Conservation (phyloP, 2,888 invertebrate genomes). For the Gasteruption jaculator region DNA sequence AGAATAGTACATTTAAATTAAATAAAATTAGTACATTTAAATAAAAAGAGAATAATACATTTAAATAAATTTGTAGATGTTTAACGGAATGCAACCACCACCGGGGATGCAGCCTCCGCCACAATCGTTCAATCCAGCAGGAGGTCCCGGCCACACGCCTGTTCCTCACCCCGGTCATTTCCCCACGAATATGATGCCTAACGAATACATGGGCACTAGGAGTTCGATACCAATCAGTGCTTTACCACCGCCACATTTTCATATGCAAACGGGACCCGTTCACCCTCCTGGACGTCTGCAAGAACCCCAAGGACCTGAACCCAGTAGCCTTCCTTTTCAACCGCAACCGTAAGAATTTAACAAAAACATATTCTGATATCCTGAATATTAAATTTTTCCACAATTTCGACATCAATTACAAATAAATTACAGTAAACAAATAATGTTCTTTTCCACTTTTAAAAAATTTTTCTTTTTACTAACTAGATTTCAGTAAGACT, state of each 20-base stretch:
- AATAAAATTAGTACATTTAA: too few species aligned
- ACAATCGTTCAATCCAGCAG: constrained; percentile 32
- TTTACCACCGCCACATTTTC: constrained; percentile 42
- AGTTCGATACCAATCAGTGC: constrained; percentile 38
- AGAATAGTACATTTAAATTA: too few species aligned
- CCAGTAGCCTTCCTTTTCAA: constrained; percentile 36
- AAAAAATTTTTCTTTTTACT: too few species aligned
- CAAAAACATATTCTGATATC: neutral
- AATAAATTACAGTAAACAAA: too few species aligned
- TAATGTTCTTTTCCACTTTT: too few species aligned
- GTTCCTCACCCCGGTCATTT: constrained; percentile 37
- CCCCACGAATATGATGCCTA: constrained; percentile 33
- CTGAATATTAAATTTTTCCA: too few species aligned
- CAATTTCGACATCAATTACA: neutral
- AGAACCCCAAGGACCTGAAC: too few species aligned
- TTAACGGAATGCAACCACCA: constrained; percentile 41
- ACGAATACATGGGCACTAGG: constrained; percentile 38
- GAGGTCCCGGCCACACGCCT: too few species aligned
- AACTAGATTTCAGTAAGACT: too few species aligned
- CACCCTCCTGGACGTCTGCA: constrained; percentile 34
- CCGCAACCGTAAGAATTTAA: constrained; percentile 34
- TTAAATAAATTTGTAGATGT: constrained; percentile 32
- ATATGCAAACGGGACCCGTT: constrained; percentile 37
- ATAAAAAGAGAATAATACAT: too few species aligned
- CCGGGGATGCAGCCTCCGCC: constrained; percentile 39